Evolutionary conservation across 2,888 invertebrate genomes (phyloP).

Genomic region (Cybosia mesomella): DNA sequence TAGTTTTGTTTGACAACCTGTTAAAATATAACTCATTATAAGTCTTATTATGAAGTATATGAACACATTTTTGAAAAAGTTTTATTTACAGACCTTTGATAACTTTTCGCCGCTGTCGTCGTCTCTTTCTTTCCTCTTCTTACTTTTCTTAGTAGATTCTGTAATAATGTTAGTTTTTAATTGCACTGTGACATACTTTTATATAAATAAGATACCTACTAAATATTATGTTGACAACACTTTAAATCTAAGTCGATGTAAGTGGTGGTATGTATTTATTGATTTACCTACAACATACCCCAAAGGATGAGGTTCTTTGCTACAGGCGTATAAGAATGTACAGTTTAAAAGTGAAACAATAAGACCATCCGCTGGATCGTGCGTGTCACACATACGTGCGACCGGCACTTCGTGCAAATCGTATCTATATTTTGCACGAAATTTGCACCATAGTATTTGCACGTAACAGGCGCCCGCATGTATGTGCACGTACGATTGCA

Average conservation of each 20-base stretch:
- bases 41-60: background rate
- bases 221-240: background rate
- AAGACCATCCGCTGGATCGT: too few relatives aligned
- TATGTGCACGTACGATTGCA: too few relatives aligned
- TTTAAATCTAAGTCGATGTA: background rate
- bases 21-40: slow-evolving; percentile 19
- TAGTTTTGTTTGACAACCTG: slow-evolving; percentile 70
- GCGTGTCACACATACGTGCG: too few relatives aligned
- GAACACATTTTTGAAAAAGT: background rate
- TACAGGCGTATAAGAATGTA: background rate
- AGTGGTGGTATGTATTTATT: too few relatives aligned
- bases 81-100: slow-evolving; percentile 61
- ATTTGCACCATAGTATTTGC: too few relatives aligned
- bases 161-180: slow-evolving; percentile 19
- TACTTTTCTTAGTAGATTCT: slow-evolving; percentile 54
- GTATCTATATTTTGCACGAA: too few relatives aligned
- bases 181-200: background rate
- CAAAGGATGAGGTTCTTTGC: too few relatives aligned
- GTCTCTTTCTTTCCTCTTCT: slow-evolving; percentile 74
- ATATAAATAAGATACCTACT: background rate
- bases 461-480: too few relatives aligned
- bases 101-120: slow-evolving; percentile 58
- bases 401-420: too few relatives aligned
- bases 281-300: too few relatives aligned
- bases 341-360: background rate